These are phyloP conservation scores for Latheticus oryzae DNA, from an alignment of 2,888 invertebrate genomes.

Conservation along the genomic window DNA sequence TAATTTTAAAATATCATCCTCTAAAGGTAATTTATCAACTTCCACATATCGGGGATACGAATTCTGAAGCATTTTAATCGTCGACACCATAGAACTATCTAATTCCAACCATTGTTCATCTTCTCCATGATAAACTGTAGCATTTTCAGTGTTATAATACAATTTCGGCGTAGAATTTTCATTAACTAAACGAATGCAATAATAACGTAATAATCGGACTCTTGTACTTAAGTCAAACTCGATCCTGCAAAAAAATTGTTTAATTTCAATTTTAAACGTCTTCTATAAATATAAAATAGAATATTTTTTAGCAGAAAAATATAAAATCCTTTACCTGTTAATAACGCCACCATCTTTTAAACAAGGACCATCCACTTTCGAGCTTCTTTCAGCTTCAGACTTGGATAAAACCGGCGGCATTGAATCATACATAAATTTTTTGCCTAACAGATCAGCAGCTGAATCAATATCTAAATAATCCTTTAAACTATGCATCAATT, in stretches of 20 bases:
- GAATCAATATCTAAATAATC: conserved; percentile 77
- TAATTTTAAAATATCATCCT: conserved; percentile 75
- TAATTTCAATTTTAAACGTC: neutral
- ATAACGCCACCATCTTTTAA: conserved; percentile 73
- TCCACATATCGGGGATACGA: conserved; percentile 82
- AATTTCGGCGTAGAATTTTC: conserved; percentile 72
- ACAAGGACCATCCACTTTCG: conserved; percentile 70
- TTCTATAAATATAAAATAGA: conserved; percentile 1
- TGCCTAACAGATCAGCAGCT: conserved; percentile 89
- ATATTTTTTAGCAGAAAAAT: conserved; percentile 1
- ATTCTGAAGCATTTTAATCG: conserved; percentile 77
- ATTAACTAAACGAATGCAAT: conserved; percentile 74
- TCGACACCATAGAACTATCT: conserved; percentile 74
- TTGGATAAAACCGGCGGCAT: conserved; percentile 83
- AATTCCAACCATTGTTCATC: conserved; percentile 84
- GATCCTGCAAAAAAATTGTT: conserved; percentile 62
- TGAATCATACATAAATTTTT: conserved; percentile 85
- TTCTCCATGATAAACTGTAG: conserved; percentile 84
- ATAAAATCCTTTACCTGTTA: conserved; percentile 62
- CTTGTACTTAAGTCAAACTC: conserved; percentile 73
- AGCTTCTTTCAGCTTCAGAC: conserved; percentile 76
- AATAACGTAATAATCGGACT: conserved; percentile 71
- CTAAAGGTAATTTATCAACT: conserved; percentile 78
- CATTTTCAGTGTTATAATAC: conserved; percentile 89
- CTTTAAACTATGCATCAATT: conserved; percentile 71